Percentiles rank a stretch among this genome's conserved stretches.
Evolutionary conservation across 2,888 invertebrate species (phyloP).

Genomic region (Phlogophora meticulosa): DNA sequence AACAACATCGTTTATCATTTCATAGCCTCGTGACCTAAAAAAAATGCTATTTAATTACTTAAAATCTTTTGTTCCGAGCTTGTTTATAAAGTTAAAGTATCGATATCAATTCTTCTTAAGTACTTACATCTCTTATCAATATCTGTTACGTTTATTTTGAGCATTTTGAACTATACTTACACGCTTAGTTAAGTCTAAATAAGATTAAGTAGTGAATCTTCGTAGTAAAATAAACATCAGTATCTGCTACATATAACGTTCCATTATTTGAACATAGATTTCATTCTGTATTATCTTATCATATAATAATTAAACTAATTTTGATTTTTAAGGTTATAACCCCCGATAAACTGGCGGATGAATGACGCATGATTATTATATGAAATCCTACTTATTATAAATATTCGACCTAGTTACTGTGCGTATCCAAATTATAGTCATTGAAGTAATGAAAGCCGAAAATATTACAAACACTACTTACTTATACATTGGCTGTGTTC

Average conservation of each 20-base stretch:
- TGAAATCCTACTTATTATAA: slow-evolving; percentile 65
- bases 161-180: background rate
- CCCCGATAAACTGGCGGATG: slow-evolving; percentile 79
- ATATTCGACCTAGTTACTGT: slow-evolving; percentile 63
- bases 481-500: background rate
- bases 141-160: slow-evolving; percentile 25
- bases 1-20: slow-evolving; percentile 86
- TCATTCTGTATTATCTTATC: slow-evolving; percentile 73
- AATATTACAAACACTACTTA: background rate
- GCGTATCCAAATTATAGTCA: slow-evolving; percentile 5
- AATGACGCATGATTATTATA: slow-evolving; percentile 70
- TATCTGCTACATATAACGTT: slow-evolving; percentile 46
- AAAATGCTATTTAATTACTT: slow-evolving; percentile 68
- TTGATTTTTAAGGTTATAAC: slow-evolving; percentile 82
- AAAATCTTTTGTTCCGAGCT: slow-evolving; percentile 48
- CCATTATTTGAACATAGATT: slow-evolving; percentile 30
- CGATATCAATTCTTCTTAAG: slow-evolving; percentile 16
- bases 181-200: background rate
- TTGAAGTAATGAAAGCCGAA: slow-evolving; percentile 11
- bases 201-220: background rate
- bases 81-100: slow-evolving; percentile 23
- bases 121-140: slow-evolving; percentile 10
- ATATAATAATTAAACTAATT: slow-evolving; percentile 79
- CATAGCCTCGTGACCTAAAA: slow-evolving; percentile 89
- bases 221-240: background rate